Evolutionary conservation across 2,113 vertebrate genomes (phyloP).

Genomic region (Rynchops niger): DNA sequence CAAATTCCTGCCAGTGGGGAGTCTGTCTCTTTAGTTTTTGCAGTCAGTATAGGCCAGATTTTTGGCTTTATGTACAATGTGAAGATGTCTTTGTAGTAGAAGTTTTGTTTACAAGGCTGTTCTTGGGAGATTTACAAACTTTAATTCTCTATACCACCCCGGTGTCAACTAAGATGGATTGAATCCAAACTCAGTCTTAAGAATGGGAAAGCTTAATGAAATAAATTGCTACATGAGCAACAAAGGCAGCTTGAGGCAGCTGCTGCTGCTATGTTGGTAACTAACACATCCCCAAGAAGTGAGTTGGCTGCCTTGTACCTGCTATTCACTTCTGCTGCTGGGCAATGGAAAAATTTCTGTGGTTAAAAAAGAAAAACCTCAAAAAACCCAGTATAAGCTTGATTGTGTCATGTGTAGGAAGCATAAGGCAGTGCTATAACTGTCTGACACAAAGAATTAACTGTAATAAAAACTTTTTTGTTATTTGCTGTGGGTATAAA

Average conservation of each 20-base stretch:
- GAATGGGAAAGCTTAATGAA: not conserved
- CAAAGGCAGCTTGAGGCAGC: not conserved
- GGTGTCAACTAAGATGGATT: not conserved
- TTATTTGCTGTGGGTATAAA: not conserved
- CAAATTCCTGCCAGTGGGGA: not conserved
- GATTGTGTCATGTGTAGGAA: not conserved
- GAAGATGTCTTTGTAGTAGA: not conserved
- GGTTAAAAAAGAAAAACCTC: not conserved
- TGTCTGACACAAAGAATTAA: not conserved
- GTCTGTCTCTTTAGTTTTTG: not conserved
- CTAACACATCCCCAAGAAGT: not conserved
- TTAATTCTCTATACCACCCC: not conserved
- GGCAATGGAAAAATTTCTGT: not conserved
- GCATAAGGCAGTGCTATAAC: not conserved
- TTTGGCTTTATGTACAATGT: not conserved
- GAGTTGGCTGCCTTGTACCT: not conserved
- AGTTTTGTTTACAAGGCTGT: constrained; percentile 4
- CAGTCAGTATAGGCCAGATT: not conserved
- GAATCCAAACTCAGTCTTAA: not conserved
- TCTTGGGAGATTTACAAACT: constrained; percentile 34
- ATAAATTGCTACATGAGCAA: not conserved
- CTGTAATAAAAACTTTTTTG: not conserved
- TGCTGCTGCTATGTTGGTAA: not conserved
- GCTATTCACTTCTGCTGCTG: not conserved
- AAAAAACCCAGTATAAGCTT: not conserved